Evolutionary conservation across 1,140 invertebrate genomes (phyloP).

Genomic region (Pemphigus obesinymphae): DNA sequence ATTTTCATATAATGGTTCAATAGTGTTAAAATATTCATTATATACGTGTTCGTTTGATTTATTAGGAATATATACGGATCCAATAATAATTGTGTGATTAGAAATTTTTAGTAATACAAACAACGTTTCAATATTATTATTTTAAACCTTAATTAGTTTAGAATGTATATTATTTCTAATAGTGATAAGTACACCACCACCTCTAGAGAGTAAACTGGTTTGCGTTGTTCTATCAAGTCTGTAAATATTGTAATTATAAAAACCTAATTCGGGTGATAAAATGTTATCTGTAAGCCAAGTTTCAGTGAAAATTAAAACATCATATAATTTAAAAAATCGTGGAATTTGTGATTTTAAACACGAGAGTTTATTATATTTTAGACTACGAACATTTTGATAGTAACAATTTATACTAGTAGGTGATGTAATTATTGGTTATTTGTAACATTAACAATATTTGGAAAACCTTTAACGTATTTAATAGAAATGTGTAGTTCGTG

Average conservation of each 20-base stretch:
- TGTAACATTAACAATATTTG: too few species aligned
- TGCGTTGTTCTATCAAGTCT: not conserved
- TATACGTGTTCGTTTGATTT: not conserved
- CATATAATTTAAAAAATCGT: not conserved
- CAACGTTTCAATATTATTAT: not conserved
- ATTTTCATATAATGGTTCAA: not conserved
- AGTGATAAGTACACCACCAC: not conserved
- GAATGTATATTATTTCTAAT: not conserved
- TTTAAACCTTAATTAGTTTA: not conserved
- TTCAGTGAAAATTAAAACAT: not conserved
- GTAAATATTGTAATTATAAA: not conserved
- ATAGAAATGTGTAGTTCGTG: too few species aligned
- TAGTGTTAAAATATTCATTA: not conserved
- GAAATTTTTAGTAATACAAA: not conserved
- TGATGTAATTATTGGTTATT: too few species aligned
- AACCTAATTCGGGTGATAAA: not conserved
- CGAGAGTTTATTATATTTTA: too few species aligned
- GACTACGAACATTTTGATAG: not conserved
- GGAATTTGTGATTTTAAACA: not conserved
- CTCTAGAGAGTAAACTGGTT: not conserved
- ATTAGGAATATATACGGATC: not conserved
- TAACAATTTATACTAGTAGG: too few species aligned
- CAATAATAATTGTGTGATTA: not conserved
- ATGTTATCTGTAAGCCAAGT: not conserved
- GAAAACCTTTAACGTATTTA: too few species aligned